Percentiles rank a stretch among this genome's conserved stretches.
These are phyloP conservation scores for Bufo gargarizans DNA, from an alignment of 2,113 vertebrate species.

Conservation along the genomic window DNA sequence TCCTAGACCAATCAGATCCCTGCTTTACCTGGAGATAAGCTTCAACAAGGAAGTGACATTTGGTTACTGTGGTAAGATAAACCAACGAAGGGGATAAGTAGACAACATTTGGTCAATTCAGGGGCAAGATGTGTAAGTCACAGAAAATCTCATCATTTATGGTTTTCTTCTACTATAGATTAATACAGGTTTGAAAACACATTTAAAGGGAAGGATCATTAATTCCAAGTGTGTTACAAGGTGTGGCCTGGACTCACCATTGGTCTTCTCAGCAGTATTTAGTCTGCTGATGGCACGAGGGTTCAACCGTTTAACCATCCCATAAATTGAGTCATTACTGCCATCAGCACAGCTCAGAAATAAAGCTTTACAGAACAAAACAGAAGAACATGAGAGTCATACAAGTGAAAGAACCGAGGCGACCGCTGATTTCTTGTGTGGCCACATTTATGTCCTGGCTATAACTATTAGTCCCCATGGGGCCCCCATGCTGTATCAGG, in stretches of 20 bases:
- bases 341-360: slow-evolving; percentile 83
- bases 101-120: not conserved
- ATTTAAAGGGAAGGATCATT: slow-evolving; percentile 61
- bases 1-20: not conserved
- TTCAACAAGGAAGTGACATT: not conserved
- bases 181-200: slow-evolving; percentile 59
- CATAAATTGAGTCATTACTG: slow-evolving; percentile 79
- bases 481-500: too few relatives aligned
- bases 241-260: slow-evolving; percentile 88
- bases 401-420: slow-evolving; percentile 48
- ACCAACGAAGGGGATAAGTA: not conserved
- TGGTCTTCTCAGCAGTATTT: slow-evolving; percentile 81
- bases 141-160: not conserved
- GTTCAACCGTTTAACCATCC: slow-evolving; percentile 82
- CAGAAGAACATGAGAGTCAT: slow-evolving; percentile 72
- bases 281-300: slow-evolving; percentile 84
- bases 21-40: too few relatives aligned
- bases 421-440: not conserved
- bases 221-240: slow-evolving; percentile 60
- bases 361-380: slow-evolving; percentile 85
- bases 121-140: slow-evolving; percentile 10
- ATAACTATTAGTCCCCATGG: too few relatives aligned
- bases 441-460: too few relatives aligned
- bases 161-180: not conserved
- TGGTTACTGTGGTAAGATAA: not conserved